Evolutionary conservation across 2,797 vertebrate genomes (phyloP).

Genomic region (Peromyscus nudipes): DNA sequence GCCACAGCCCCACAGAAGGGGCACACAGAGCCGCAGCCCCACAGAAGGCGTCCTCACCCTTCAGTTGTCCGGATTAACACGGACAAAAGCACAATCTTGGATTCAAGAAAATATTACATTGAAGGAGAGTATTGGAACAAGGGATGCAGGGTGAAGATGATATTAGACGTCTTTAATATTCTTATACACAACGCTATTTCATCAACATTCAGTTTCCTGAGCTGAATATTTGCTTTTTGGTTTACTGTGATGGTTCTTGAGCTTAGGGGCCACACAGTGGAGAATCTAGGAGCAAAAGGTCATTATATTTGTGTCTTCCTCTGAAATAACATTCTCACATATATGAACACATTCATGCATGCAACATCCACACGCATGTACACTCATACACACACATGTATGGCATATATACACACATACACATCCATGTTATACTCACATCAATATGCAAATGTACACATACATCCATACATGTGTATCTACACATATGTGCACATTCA

Average conservation of each 20-base stretch:
- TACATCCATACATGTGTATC: background rate
- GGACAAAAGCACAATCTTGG: background rate
- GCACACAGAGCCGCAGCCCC: background rate
- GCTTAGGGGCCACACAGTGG: background rate
- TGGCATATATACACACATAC: background rate
- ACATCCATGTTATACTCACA: background rate
- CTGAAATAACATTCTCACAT: background rate
- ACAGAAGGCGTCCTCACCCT: too few species aligned
- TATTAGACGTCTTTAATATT: background rate
- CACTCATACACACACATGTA: background rate
- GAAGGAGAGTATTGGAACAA: background rate
- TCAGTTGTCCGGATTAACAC: background rate
- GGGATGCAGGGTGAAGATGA: background rate
- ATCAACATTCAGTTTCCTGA: slow-evolving; percentile 20
- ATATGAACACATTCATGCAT: background rate
- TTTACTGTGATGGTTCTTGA: background rate
- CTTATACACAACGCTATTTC: background rate
- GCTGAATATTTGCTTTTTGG: slow-evolving; percentile 20
- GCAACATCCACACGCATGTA: background rate
- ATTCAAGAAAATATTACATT: background rate
- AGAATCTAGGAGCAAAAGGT: background rate
- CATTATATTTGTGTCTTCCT: background rate
- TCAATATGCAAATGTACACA: background rate
- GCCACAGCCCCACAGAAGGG: too few species aligned
- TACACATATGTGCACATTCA: background rate